These are phyloP conservation scores for Tinea pellionella DNA, from an alignment of 2,888 invertebrate genomes.

Conservation along the genomic window DNA sequence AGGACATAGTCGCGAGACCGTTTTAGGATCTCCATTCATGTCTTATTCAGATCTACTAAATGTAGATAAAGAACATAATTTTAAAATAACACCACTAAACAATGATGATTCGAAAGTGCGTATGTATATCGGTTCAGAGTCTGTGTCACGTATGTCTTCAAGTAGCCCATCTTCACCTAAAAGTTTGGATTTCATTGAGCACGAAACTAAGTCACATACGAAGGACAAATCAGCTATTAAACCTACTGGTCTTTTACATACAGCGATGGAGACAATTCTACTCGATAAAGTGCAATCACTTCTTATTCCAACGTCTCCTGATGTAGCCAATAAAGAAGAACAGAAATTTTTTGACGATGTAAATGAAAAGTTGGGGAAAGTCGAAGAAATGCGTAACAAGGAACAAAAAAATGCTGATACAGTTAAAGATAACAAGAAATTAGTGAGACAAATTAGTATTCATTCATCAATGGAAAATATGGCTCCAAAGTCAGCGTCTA, in stretches of 20 bases:
- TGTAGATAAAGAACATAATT: slow-evolving; percentile 38
- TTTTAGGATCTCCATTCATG: slow-evolving; percentile 64
- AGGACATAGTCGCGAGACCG: slow-evolving; percentile 52
- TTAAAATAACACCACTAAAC: slow-evolving; percentile 37
- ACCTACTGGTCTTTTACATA: slow-evolving; percentile 53
- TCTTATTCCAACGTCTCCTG: slow-evolving; percentile 49
- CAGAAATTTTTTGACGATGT: slow-evolving; percentile 53
- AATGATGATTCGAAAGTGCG: slow-evolving; percentile 48
- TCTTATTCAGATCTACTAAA: slow-evolving; percentile 54
- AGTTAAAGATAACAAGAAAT: slow-evolving; percentile 25
- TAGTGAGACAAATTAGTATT: slow-evolving; percentile 48
- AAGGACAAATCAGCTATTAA: slow-evolving; percentile 35
- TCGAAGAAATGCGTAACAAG: slow-evolving; percentile 28
- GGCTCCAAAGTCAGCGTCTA: slow-evolving; percentile 20
- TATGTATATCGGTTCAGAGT: slow-evolving; percentile 63
- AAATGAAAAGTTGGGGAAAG: slow-evolving; percentile 44
- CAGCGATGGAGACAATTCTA: slow-evolving; percentile 68
- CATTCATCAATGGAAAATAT: slow-evolving; percentile 34
- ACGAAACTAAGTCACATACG: slow-evolving; percentile 30
- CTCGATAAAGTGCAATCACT: slow-evolving; percentile 63
- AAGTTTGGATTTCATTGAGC: slow-evolving; percentile 27
- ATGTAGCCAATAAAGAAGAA: slow-evolving; percentile 27
- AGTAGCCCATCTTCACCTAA: slow-evolving; percentile 38
- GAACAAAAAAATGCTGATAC: slow-evolving; percentile 17
- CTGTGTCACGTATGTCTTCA: slow-evolving; percentile 47